phyloP scores from a whole-genome alignment of 1,140 invertebrate genomes.

The Euura saliciscinereae region DNA sequence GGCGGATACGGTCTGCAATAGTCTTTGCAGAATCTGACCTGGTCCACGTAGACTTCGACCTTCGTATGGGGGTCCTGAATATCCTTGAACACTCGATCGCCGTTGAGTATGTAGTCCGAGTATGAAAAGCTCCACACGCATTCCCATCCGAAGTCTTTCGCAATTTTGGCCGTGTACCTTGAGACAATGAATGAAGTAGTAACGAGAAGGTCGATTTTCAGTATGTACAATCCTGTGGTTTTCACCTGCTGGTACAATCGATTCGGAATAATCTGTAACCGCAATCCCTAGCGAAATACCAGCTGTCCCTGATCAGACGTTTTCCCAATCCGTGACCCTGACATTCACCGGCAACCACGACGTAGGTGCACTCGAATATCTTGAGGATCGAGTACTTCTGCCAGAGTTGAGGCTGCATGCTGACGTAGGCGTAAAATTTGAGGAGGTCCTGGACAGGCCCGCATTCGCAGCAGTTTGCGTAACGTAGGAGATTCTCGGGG shows the following conservation, averaged over 20 bases:
- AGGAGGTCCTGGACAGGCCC: constrained; percentile 40
- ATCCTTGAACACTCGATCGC: constrained; percentile 34
- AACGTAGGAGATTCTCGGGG: constrained; percentile 36
- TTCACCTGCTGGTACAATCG: constrained; percentile 52
- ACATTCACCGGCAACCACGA: constrained; percentile 49
- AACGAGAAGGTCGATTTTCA: neutral
- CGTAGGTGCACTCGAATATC: constrained; percentile 53
- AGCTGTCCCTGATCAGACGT: constrained; percentile 50
- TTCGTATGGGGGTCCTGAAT: constrained; percentile 37
- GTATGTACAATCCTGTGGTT: neutral
- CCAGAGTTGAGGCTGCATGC: constrained; percentile 46
- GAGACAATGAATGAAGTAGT: constrained; percentile 5
- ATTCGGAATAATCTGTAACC: constrained; percentile 51
- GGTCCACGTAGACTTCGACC: constrained; percentile 34
- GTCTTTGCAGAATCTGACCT: constrained; percentile 23
- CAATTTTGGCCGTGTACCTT: constrained; percentile 38
- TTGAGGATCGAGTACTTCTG: constrained; percentile 42
- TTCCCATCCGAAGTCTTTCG: constrained; percentile 34
- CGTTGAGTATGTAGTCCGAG: constrained; percentile 30
- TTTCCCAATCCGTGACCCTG: constrained; percentile 44
- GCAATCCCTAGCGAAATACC: constrained; percentile 50
- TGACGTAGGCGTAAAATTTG: constrained; percentile 52
- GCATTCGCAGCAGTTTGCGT: constrained; percentile 39
- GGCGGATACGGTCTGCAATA: constrained; percentile 17
- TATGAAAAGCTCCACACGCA: constrained; percentile 37